These are phyloP conservation scores for Scelioninae gen. 1 DNA, from an alignment of 2,888 invertebrate genomes.

Conservation along the genomic window DNA sequence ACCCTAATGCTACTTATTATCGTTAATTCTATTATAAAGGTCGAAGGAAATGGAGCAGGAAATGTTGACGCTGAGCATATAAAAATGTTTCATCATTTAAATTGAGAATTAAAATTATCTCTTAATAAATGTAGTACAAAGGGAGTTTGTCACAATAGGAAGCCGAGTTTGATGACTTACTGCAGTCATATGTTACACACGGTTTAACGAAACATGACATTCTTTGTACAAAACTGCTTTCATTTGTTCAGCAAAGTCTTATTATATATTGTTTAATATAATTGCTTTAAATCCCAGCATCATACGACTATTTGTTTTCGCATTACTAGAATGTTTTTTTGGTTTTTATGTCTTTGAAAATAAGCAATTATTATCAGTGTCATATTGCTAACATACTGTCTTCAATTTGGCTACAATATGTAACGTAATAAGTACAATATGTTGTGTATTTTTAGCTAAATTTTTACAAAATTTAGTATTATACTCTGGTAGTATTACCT, in stretches of 20 bases:
- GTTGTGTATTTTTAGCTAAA: too few species aligned
- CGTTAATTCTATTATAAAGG: background rate
- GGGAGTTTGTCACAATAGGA: slow-evolving; percentile 55
- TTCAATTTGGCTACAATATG: too few species aligned
- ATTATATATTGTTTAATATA: background rate
- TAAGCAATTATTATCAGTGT: too few species aligned
- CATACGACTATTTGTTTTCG: background rate
- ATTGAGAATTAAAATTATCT: slow-evolving; percentile 50
- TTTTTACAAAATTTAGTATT: too few species aligned
- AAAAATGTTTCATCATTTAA: slow-evolving; percentile 44
- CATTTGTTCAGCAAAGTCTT: slow-evolving; percentile 1
- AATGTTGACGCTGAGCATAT: slow-evolving; percentile 18
- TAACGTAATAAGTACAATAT: too few species aligned
- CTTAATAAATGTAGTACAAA: slow-evolving; percentile 56
- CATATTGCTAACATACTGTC: too few species aligned
- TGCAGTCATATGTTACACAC: slow-evolving; percentile 27
- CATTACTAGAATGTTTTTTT: background rate
- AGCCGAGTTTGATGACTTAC: slow-evolving; percentile 48
- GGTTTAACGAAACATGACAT: slow-evolving; percentile 38
- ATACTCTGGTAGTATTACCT: too few species aligned
- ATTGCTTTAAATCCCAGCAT: background rate
- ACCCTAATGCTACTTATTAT: background rate
- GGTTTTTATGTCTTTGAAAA: too few species aligned
- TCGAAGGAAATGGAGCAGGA: slow-evolving; percentile 25
- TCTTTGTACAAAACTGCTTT: slow-evolving; percentile 30